phyloP scores from a whole-genome alignment of 2,113 vertebrate species.

The Cheirogaleus medius region DNA sequence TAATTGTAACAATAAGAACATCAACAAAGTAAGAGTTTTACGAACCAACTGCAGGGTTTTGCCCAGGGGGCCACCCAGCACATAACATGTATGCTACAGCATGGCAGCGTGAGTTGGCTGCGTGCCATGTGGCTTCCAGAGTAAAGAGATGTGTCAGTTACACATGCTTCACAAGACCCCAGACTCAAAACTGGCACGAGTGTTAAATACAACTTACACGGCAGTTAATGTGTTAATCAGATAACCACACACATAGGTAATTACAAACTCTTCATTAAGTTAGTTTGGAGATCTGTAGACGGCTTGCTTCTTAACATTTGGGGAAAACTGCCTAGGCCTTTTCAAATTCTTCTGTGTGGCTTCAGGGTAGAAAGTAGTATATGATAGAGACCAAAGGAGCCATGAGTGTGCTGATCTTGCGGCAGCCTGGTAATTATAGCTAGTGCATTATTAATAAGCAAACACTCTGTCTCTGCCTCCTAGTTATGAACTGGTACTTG shows the following conservation, averaged over 20 bases:
- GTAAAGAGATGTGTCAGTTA: no score
- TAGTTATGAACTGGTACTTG: constrained; percentile 21
- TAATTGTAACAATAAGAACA: no score
- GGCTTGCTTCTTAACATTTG: constrained; percentile 9
- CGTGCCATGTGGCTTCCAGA: no score
- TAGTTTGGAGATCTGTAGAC: neutral
- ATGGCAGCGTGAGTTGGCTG: no score
- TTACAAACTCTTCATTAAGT: neutral
- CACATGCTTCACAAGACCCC: no score
- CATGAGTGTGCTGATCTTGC: neutral
- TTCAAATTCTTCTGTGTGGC: neutral
- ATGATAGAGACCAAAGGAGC: neutral
- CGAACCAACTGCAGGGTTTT: no score
- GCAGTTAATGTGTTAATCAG: neutral
- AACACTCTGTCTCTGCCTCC: neutral
- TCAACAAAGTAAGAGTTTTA: no score
- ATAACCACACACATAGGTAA: neutral
- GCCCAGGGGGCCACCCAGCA: no score
- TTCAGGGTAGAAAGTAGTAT: neutral
- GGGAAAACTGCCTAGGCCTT: neutral
- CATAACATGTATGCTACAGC: no score
- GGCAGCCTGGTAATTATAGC: constrained; percentile 1
- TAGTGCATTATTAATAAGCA: constrained; percentile 17
- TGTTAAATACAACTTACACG: no score
- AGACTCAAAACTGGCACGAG: no score